Conservation (phyloP, 2,113 vertebrate species). For the Odocoileus virginianus region DNA sequence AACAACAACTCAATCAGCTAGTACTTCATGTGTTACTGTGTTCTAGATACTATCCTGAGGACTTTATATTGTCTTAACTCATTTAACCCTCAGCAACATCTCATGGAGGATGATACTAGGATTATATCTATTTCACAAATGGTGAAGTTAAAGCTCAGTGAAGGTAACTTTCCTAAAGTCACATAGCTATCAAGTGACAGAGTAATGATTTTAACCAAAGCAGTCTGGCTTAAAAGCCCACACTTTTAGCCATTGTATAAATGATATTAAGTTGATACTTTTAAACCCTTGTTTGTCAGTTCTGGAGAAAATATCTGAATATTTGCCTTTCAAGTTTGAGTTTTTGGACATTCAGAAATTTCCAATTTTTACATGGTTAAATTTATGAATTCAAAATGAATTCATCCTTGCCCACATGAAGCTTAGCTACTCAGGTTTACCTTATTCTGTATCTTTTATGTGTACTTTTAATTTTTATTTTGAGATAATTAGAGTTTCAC, state of each 20-base stretch:
- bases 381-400: neutral
- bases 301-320: neutral
- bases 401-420: neutral
- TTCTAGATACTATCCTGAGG: neutral
- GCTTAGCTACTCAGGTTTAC: neutral
- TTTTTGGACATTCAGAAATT: neutral
- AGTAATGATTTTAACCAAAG: neutral
- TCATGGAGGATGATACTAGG: neutral
- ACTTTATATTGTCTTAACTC: neutral
- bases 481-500: neutral
- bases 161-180: neutral
- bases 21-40: neutral
- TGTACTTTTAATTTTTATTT: conserved; percentile 31
- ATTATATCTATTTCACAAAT: neutral
- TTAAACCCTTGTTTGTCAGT: neutral
- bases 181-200: neutral
- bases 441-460: neutral
- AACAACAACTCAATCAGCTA: neutral
- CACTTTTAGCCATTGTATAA: neutral
- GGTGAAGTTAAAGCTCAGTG: neutral
- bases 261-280: neutral
- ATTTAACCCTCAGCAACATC: neutral
- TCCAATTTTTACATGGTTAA: neutral
- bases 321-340: neutral
- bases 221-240: neutral